These are phyloP conservation scores for Elmis aenea DNA, from an alignment of 2,888 invertebrate species.

Conservation along the genomic window DNA sequence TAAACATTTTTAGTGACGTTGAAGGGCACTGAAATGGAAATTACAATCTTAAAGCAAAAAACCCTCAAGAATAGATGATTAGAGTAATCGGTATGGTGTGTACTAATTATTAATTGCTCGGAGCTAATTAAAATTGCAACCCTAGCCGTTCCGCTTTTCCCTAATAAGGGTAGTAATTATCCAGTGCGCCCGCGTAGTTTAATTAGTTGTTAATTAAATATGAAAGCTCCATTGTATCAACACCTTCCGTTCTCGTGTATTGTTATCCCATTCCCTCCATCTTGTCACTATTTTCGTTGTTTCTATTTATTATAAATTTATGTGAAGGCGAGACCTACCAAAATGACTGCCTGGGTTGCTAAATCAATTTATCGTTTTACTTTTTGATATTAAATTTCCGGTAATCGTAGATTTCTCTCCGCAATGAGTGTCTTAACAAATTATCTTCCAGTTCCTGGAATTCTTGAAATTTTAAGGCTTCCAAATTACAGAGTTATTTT, in stretches of 20 bases:
- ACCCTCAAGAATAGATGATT: too few relatives aligned
- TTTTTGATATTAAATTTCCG: too few relatives aligned
- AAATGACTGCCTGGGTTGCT: too few relatives aligned
- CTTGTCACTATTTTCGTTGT: slow-evolving; percentile 3
- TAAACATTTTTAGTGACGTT: too few relatives aligned
- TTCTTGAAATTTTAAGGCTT: slow-evolving; percentile 11
- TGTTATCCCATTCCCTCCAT: slow-evolving; percentile 5
- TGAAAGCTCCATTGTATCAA: slow-evolving; percentile 39
- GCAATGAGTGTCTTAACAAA: slow-evolving; percentile 8
- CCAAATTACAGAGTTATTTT: slow-evolving; percentile 21
- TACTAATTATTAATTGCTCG: slow-evolving; percentile 31
- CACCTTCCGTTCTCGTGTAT: slow-evolving; percentile 22
- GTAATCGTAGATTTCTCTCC: too few relatives aligned
- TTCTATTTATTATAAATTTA: too few relatives aligned
- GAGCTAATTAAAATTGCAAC: slow-evolving; percentile 30
- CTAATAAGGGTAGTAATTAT: slow-evolving; percentile 32
- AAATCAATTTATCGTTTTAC: too few relatives aligned
- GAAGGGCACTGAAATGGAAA: too few relatives aligned
- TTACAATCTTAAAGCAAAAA: too few relatives aligned
- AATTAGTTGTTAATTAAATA: slow-evolving; percentile 43
- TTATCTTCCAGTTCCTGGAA: slow-evolving; percentile 11
- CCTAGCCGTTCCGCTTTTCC: slow-evolving; percentile 26
- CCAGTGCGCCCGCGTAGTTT: slow-evolving; percentile 36
- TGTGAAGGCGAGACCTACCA: too few relatives aligned
- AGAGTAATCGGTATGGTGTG: too few relatives aligned